Conservation (phyloP, 2,113 vertebrate genomes). For the Lamprologus callipterus region DNA sequence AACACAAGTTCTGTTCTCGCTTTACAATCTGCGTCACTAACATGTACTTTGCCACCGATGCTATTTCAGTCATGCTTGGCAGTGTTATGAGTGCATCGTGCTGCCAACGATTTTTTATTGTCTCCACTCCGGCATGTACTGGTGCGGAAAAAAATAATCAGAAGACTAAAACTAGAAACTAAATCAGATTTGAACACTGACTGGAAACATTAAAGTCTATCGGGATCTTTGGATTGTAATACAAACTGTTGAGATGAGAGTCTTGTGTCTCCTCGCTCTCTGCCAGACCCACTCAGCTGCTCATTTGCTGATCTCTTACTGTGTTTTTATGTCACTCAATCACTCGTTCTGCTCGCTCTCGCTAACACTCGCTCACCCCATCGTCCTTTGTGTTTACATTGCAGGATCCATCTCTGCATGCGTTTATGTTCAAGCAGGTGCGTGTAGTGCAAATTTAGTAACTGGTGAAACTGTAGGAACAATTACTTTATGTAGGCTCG, state of each 20-base stretch:
- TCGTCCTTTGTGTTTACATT: not conserved
- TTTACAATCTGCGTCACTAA: not conserved
- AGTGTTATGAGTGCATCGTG: not conserved
- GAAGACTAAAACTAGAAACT: not conserved
- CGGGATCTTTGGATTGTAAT: not conserved
- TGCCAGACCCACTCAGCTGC: not conserved
- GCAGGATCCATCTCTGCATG: not conserved
- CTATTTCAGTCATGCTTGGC: conserved; percentile 33
- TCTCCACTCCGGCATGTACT: not conserved
- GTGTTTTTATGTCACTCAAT: not conserved
- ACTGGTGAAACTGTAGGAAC: not conserved
- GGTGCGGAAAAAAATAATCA: not conserved
- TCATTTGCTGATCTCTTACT: not conserved
- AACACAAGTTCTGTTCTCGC: not conserved
- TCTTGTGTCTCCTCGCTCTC: not conserved
- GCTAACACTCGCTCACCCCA: not conserved
- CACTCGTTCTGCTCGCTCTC: not conserved
- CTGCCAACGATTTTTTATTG: conserved; percentile 6
- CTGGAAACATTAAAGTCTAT: not conserved
- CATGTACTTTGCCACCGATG: conserved; percentile 5
- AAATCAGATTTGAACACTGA: not conserved
- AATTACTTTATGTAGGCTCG: accelerated
- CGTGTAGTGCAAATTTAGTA: not conserved
- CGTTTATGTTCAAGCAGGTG: not conserved
- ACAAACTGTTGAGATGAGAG: not conserved